Percentiles rank a stretch among this genome's conserved stretches.
phyloP scores from a whole-genome alignment of 2,797 vertebrate species.

The Serranus cabrilla region DNA sequence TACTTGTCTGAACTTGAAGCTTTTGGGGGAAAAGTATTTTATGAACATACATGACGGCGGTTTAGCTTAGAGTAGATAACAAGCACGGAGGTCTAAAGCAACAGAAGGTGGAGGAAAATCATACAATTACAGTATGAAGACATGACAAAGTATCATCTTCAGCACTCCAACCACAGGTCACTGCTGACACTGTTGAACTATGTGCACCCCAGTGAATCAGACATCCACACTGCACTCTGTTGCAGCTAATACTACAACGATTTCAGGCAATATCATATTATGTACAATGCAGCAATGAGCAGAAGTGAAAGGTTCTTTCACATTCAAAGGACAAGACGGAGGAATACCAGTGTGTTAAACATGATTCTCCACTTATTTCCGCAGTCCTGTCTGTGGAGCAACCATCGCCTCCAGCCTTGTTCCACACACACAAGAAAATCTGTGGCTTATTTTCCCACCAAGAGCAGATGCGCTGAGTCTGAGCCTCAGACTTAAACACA shows the following conservation, averaged over 20 bases:
- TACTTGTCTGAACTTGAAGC: conserved; percentile 83
- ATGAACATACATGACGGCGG: conserved; percentile 75
- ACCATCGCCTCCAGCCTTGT: conserved; percentile 72
- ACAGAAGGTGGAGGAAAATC: conserved; percentile 1
- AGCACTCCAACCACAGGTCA: neutral
- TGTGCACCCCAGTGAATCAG: neutral
- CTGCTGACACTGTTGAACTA: conserved; percentile 1
- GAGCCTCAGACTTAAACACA: conserved; percentile 33
- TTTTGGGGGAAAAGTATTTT: conserved; percentile 74
- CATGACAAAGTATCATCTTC: neutral
- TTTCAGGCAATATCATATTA: neutral
- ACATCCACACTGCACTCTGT: conserved; percentile 3
- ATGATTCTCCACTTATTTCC: conserved; percentile 63
- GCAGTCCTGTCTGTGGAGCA: conserved; percentile 57
- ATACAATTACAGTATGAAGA: neutral
- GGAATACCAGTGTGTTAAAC: conserved; percentile 53
- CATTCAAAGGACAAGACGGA: conserved; percentile 29
- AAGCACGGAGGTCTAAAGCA: conserved; percentile 11
- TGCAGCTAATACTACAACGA: conserved; percentile 7
- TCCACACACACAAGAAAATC: conserved; percentile 66
- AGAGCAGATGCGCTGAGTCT: conserved; percentile 47
- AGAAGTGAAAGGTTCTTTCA: conserved; percentile 20
- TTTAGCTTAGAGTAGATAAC: conserved; percentile 55
- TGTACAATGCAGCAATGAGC: conserved; percentile 8
- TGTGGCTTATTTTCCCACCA: conserved; percentile 65